Conservation (phyloP, 2,888 invertebrate species). For the Aphidius colemani region DNA sequence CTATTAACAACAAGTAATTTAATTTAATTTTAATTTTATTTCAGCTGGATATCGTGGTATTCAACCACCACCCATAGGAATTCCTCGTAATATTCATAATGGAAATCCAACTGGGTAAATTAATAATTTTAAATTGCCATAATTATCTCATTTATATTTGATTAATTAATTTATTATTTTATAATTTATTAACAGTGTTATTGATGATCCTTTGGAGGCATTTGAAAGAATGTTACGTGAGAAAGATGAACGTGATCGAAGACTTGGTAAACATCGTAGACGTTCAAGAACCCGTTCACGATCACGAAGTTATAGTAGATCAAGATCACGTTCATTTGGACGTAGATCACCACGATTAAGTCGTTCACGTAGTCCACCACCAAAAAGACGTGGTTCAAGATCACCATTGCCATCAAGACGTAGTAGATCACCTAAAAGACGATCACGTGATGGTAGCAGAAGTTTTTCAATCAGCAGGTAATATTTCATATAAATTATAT, state of each 20-base stretch:
- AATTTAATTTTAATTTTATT: slow-evolving; percentile 19
- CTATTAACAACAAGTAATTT: neutral
- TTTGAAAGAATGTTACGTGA: slow-evolving; percentile 86
- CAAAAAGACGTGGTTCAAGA: slow-evolving; percentile 52
- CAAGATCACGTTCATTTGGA: slow-evolving; percentile 57
- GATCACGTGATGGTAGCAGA: slow-evolving; percentile 52
- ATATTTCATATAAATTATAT: slow-evolving; percentile 15
- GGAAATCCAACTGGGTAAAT: slow-evolving; percentile 64
- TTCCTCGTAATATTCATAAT: slow-evolving; percentile 60
- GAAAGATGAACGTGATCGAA: slow-evolving; percentile 75
- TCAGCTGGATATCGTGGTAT: slow-evolving; percentile 54
- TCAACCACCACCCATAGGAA: slow-evolving; percentile 68
- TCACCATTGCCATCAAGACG: slow-evolving; percentile 53
- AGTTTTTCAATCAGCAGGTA: slow-evolving; percentile 66
- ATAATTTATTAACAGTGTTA: slow-evolving; percentile 64
- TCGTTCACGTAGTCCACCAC: slow-evolving; percentile 59
- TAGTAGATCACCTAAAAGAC: slow-evolving; percentile 56
- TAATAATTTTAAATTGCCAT: slow-evolving; percentile 10
- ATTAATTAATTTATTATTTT: slow-evolving; percentile 3
- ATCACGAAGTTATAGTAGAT: slow-evolving; percentile 62
- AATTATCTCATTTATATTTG: neutral
- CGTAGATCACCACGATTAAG: slow-evolving; percentile 55
- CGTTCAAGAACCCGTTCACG: slow-evolving; percentile 61
- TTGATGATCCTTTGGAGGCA: slow-evolving; percentile 84
- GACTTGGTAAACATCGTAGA: slow-evolving; percentile 67